Evolutionary conservation across 2,797 vertebrate species (phyloP).

Genomic region (Sebastes elongatus): DNA sequence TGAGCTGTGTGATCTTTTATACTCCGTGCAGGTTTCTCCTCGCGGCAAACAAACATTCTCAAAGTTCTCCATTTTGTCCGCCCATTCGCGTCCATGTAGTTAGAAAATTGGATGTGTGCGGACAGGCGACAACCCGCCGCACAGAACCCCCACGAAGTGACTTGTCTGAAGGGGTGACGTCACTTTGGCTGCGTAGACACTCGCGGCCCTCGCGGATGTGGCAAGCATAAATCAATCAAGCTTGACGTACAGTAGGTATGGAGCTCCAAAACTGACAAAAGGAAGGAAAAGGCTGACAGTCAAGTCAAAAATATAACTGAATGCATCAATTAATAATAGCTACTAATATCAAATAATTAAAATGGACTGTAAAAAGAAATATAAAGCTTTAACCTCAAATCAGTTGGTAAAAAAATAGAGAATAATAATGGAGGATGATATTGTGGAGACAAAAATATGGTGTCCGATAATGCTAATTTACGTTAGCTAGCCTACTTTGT

Average conservation of each 20-base stretch:
- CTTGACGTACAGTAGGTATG: not conserved
- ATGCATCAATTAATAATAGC: not conserved
- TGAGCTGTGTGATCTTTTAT: too few relatives aligned
- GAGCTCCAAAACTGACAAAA: not conserved
- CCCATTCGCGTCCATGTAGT: too few relatives aligned
- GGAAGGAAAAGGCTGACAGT: not conserved
- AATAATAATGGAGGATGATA: not conserved
- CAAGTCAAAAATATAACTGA: not conserved
- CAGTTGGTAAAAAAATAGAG: not conserved
- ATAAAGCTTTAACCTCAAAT: not conserved
- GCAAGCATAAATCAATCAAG: too few relatives aligned
- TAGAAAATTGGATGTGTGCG: too few relatives aligned
- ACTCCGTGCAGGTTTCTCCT: too few relatives aligned
- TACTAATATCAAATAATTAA: not conserved
- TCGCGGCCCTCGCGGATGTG: too few relatives aligned
- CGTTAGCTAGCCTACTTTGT: not conserved
- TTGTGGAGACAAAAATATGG: not conserved
- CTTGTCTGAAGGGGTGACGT: too few relatives aligned
- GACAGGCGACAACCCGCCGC: too few relatives aligned
- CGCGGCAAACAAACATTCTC: too few relatives aligned
- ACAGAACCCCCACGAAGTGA: too few relatives aligned
- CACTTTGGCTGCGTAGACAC: too few relatives aligned
- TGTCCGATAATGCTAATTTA: not conserved
- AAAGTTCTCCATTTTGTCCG: rapidly evolving
- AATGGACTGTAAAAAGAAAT: not conserved